Percentiles rank a stretch among this genome's conserved stretches.
Conservation (phyloP, 2,113 vertebrate species). For the Macaca mulatta region DNA sequence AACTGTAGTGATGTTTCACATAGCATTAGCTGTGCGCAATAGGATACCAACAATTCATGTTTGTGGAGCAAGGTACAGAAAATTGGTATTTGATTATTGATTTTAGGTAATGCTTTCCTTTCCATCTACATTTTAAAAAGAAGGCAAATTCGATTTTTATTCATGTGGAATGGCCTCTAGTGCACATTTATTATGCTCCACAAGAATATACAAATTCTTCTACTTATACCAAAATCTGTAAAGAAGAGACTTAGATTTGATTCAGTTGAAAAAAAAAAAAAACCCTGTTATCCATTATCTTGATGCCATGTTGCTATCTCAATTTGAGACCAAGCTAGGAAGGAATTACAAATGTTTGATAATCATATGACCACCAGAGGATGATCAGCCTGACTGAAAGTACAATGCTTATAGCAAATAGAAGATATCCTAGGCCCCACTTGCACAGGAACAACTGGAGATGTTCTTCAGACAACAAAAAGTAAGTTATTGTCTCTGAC, state of each 20-base stretch:
- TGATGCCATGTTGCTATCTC: background rate
- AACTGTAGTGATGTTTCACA: background rate
- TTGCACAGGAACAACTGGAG: background rate
- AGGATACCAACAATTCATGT: background rate
- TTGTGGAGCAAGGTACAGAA: background rate
- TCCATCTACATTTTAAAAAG: background rate
- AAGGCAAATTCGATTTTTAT: background rate
- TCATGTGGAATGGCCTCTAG: background rate
- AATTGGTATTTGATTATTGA: background rate
- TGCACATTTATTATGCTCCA: background rate
- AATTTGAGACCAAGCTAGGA: background rate
- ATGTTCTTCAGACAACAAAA: background rate
- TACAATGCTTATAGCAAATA: background rate
- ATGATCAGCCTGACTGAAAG: background rate
- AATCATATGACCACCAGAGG: background rate
- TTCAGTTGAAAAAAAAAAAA: background rate
- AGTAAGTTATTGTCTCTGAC: background rate
- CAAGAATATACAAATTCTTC: background rate
- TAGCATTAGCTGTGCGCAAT: background rate
- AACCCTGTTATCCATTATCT: background rate
- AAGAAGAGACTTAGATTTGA: background rate
- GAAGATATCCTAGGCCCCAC: background rate
- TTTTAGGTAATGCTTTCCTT: background rate
- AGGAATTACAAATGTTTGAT: background rate
- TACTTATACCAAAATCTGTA: background rate